These are phyloP conservation scores for Sussaba pulchella DNA, from an alignment of 2,888 invertebrate species.

Conservation along the genomic window DNA sequence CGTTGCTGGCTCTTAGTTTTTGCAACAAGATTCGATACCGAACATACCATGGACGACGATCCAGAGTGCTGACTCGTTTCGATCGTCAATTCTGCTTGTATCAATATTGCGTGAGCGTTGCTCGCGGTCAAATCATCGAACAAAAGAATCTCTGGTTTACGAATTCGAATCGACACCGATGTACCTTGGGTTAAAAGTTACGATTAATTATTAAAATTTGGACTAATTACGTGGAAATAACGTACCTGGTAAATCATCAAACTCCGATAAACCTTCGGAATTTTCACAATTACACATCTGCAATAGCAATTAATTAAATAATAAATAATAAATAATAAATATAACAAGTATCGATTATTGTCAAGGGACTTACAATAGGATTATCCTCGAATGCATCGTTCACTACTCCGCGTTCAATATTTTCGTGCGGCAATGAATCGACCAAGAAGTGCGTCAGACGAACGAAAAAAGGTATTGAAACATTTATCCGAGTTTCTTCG, in stretches of 20 bases:
- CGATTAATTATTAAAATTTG: neutral
- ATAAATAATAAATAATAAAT: neutral
- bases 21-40: constrained; percentile 87
- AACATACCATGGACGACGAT: constrained; percentile 88
- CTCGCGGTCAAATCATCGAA: constrained; percentile 88
- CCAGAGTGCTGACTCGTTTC: constrained; percentile 90
- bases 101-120: constrained; percentile 88
- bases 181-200: constrained; percentile 84
- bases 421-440: constrained; percentile 87
- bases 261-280: constrained; percentile 22
- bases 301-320: neutral
- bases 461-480: constrained; percentile 90
- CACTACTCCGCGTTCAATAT: constrained; percentile 88
- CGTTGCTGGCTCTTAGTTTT: constrained; percentile 87
- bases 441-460: constrained; percentile 87
- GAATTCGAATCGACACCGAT: constrained; percentile 90
- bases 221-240: too few relatives aligned
- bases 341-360: too few relatives aligned
- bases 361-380: constrained; percentile 73
- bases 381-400: constrained; percentile 89
- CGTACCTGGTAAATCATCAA: constrained; percentile 58
- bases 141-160: constrained; percentile 92
- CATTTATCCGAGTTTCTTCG: constrained; percentile 90
- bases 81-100: constrained; percentile 89
- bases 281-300: constrained; percentile 47